Percentiles rank a stretch among this genome's conserved stretches.
phyloP scores from a whole-genome alignment of 2,888 invertebrate species.

The Diaprepes abbreviatus region DNA sequence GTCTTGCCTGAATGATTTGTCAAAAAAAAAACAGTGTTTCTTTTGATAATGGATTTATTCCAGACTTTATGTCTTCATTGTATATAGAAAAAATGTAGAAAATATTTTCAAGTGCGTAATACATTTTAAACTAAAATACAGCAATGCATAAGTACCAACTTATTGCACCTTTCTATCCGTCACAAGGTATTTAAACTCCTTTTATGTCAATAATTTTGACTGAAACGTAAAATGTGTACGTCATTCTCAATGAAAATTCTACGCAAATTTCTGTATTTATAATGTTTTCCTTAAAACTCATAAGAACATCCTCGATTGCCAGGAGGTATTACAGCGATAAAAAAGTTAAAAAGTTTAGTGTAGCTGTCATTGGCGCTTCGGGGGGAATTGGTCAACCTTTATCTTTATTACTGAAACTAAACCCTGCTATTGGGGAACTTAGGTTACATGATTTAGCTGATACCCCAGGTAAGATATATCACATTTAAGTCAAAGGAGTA shows the following conservation, averaged over 20 bases:
- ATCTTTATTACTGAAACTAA: constrained; percentile 89
- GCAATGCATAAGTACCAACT: no score
- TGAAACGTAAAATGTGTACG: not conserved
- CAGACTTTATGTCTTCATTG: no score
- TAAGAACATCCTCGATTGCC: not conserved
- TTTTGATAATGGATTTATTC: no score
- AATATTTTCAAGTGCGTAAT: no score
- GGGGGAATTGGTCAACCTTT: constrained; percentile 98
- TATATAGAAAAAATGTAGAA: no score
- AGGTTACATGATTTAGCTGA: constrained; percentile 77
- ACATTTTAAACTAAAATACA: no score
- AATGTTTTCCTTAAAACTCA: not conserved
- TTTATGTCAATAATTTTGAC: not conserved
- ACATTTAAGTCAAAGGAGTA: no score
- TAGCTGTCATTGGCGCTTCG: constrained; percentile 80
- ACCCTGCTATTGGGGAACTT: constrained; percentile 83
- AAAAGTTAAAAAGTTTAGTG: constrained; percentile 1
- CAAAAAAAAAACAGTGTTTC: no score
- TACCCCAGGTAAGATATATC: constrained; percentile 62
- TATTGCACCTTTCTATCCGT: no score
- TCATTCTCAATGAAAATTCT: not conserved
- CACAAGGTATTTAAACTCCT: no score
- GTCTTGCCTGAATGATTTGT: no score
- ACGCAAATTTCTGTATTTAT: not conserved
- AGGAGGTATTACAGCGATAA: constrained; percentile 13